Evolutionary conservation across 2,113 vertebrate species (phyloP).

Genomic region (Eurypyga helias): DNA sequence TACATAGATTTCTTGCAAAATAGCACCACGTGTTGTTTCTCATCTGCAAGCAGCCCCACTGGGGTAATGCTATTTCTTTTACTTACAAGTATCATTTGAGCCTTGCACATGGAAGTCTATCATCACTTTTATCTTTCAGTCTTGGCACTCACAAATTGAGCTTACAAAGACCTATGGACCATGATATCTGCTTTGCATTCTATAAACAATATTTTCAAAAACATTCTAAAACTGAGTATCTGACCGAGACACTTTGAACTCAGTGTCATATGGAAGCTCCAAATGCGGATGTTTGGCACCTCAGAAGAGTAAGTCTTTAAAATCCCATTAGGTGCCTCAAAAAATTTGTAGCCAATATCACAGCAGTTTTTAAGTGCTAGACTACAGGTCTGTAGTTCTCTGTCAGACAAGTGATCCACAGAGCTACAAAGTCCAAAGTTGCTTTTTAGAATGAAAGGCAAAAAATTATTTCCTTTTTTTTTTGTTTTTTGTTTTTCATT

Average conservation of each 20-base stretch:
- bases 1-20: background rate
- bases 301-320: background rate
- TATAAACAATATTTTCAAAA: background rate
- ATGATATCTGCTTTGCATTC: background rate
- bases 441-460: background rate
- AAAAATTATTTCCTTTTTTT: rapidly evolving
- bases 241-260: background rate
- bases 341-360: background rate
- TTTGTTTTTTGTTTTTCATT: background rate
- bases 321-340: background rate
- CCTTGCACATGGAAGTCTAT: background rate
- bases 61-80: background rate
- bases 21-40: background rate
- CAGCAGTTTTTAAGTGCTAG: background rate
- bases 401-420: background rate
- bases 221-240: background rate
- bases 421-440: background rate
- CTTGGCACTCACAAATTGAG: background rate
- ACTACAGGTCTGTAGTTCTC: background rate
- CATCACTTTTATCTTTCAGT: background rate
- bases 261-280: background rate
- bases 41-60: background rate
- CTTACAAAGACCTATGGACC: background rate
- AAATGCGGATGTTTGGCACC: background rate
- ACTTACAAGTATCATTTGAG: background rate